Percentiles rank a stretch among this genome's conserved stretches.
Conservation (phyloP, 2,113 vertebrate genomes). For the Silurus meridionalis region DNA sequence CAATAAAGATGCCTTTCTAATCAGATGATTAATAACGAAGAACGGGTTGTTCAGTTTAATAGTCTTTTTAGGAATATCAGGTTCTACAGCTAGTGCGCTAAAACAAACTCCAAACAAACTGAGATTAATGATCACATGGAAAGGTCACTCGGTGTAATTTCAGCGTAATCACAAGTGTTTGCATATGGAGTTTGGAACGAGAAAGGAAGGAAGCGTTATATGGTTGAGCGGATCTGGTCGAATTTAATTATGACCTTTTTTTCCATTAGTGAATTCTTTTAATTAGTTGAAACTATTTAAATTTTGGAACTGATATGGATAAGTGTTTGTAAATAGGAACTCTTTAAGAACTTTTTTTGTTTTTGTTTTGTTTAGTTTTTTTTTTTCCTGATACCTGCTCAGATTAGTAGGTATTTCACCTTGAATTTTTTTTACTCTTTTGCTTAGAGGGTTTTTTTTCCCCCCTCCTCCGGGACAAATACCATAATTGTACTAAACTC, state of each 20-base stretch:
- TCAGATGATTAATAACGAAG: not conserved
- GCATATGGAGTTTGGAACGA: not conserved
- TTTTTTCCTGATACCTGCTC: not conserved
- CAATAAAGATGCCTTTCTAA: constrained; percentile 6
- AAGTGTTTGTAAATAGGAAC: not conserved
- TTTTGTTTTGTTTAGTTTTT: too few species aligned
- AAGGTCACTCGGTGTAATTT: not conserved
- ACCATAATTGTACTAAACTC: not conserved
- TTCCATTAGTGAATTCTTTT: not conserved
- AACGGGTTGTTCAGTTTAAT: not conserved
- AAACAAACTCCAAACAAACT: not conserved
- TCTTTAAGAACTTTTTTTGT: not conserved
- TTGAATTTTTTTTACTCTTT: not conserved
- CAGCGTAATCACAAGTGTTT: not conserved
- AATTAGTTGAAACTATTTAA: not conserved
- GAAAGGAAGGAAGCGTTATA: not conserved
- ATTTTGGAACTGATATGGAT: not conserved
- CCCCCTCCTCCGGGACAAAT: not conserved
- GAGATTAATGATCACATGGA: not conserved
- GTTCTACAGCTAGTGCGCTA: not conserved
- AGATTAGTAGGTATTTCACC: not conserved
- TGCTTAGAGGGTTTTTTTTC: not conserved
- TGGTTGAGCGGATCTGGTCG: not conserved
- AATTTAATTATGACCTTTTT: not conserved
- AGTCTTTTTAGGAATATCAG: not conserved